phyloP scores from a whole-genome alignment of 2,888 invertebrate species.

The Leptopilina myrica region DNA sequence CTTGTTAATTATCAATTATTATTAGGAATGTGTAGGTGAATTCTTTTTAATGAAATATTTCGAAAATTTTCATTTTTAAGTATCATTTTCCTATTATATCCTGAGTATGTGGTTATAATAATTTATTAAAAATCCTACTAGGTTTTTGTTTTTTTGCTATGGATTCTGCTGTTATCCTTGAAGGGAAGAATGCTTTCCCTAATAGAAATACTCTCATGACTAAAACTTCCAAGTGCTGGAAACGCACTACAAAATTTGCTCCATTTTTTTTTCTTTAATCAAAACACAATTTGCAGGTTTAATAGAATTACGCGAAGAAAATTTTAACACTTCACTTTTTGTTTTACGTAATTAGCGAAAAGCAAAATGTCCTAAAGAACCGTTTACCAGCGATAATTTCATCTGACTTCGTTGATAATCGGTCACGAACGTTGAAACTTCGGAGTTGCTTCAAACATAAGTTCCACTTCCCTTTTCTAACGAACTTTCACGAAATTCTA shows the following conservation, averaged over 20 bases:
- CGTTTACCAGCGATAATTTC: neutral
- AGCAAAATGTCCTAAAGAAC: neutral
- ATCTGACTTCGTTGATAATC: constrained; percentile 8
- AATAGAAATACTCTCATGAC: constrained; percentile 3
- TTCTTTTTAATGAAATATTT: too few relatives aligned
- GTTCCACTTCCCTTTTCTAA: neutral
- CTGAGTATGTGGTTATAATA: constrained; percentile 2
- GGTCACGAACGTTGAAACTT: constrained; percentile 11
- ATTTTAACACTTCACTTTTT: neutral
- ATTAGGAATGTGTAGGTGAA: neutral
- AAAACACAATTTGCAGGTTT: neutral
- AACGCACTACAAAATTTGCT: constrained; percentile 10
- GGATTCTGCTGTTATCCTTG: constrained; percentile 27
- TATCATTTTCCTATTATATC: neutral
- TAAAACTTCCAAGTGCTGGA: constrained; percentile 7
- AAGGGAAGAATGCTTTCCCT: constrained; percentile 28
- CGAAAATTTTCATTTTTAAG: too few relatives aligned
- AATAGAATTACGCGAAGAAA: neutral
- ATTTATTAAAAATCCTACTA: constrained; percentile 19
- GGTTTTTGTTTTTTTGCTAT: constrained; percentile 17
- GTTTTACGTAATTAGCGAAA: constrained; percentile 4
- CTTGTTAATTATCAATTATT: neutral
- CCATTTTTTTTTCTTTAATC: constrained; percentile 1
- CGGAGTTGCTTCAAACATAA: neutral
- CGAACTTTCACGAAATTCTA: constrained; percentile 1